phyloP scores from a whole-genome alignment of 1,140 invertebrate genomes.

The Diprion similis region DNA sequence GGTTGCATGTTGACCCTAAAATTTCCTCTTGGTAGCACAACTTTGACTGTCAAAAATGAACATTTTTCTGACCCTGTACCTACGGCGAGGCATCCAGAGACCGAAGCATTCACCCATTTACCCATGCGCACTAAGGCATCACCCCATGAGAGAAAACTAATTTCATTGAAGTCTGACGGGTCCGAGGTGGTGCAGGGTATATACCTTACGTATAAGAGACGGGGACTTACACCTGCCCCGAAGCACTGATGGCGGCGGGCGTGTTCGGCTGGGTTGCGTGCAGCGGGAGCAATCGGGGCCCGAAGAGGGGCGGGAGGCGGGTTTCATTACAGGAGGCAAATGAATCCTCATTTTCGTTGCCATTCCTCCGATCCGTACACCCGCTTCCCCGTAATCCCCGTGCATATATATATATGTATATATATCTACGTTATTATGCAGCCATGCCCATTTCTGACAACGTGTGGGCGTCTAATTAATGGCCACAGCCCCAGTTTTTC shows the following conservation, averaged over 20 bases:
- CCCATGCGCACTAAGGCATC: too few species aligned
- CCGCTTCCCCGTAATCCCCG: not conserved
- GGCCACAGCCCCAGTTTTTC: conserved; percentile 20
- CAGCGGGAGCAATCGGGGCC: conserved; percentile 8
- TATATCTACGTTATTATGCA: not conserved
- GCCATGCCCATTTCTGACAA: conserved; percentile 1
- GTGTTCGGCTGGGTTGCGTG: conserved; percentile 24
- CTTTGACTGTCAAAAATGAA: too few species aligned
- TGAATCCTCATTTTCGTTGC: conserved; percentile 32
- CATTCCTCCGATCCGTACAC: not conserved
- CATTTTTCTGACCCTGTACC: too few species aligned
- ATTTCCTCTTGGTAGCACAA: too few species aligned
- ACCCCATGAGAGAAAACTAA: too few species aligned
- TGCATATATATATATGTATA: too few species aligned
- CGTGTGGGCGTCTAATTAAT: conserved; percentile 45
- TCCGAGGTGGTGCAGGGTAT: too few species aligned
- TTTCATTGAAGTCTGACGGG: too few species aligned
- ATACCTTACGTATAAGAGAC: not conserved
- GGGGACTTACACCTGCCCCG: conserved; percentile 19
- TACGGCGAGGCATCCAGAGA: too few species aligned
- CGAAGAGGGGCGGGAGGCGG: conserved; percentile 36
- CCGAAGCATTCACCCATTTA: too few species aligned
- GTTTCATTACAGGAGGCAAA: conserved; percentile 42
- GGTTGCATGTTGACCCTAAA: too few species aligned
- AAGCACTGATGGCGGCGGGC: conserved; percentile 29